Conservation (phyloP, 2,113 vertebrate genomes). For the Psammodynastes pulverulentus region DNA sequence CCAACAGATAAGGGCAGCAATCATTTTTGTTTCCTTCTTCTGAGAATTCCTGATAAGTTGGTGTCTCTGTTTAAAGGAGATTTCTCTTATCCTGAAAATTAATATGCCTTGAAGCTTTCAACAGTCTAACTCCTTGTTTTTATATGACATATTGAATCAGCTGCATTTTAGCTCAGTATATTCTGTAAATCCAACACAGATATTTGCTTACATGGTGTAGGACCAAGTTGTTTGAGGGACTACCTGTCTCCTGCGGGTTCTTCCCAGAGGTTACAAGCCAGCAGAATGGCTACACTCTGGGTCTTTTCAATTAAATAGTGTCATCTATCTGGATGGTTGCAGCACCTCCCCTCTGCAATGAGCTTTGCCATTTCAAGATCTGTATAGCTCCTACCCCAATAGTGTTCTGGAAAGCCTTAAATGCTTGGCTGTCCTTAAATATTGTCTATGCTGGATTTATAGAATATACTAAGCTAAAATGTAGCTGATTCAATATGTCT, state of each 20-base stretch:
- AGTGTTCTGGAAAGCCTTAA: not conserved
- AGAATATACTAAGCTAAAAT: not conserved
- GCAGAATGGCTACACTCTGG: not conserved
- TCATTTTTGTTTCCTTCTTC: not conserved
- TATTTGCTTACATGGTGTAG: not conserved
- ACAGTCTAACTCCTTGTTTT: not conserved
- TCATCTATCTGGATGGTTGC: not conserved
- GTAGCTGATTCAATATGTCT: not conserved
- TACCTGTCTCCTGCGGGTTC: not conserved
- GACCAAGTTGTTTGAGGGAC: not conserved
- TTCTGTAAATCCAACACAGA: not conserved
- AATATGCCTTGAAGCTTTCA: not conserved
- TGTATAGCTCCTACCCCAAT: not conserved
- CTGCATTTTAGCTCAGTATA: not conserved
- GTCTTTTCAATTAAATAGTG: not conserved
- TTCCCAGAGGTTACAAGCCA: not conserved
- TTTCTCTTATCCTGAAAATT: not conserved
- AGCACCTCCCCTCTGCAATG: not conserved
- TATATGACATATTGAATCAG: not conserved
- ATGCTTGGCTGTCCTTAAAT: not conserved
- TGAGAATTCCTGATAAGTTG: too few species aligned
- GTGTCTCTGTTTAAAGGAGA: not conserved
- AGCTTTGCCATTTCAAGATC: not conserved
- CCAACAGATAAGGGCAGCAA: not conserved
- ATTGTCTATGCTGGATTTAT: not conserved